Evolutionary conservation across 2,888 invertebrate genomes (phyloP).

Genomic region (Nymphalis c-album): DNA sequence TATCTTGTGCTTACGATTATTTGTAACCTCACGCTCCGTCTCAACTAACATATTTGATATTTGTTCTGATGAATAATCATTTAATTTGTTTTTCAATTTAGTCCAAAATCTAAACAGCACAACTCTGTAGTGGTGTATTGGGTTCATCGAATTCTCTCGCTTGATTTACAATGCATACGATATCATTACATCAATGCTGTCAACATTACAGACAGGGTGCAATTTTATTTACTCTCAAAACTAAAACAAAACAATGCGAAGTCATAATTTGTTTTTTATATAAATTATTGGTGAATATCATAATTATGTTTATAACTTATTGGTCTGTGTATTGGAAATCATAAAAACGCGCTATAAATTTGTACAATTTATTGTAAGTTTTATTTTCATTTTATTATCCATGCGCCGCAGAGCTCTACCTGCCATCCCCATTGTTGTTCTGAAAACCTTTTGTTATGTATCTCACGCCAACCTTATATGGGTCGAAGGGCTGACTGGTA

Average conservation of each 20-base stretch:
- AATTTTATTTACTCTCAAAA: neutral
- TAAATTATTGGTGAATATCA: neutral
- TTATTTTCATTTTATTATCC: slow-evolving; percentile 11
- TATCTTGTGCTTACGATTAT: slow-evolving; percentile 35
- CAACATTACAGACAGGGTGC: neutral
- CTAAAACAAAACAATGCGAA: neutral
- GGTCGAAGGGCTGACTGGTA: slow-evolving; percentile 37
- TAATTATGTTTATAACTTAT: neutral
- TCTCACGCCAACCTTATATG: slow-evolving; percentile 34
- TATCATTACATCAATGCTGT: slow-evolving; percentile 10
- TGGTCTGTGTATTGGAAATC: neutral
- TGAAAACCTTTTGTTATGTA: slow-evolving; percentile 38
- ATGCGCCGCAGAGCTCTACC: slow-evolving; percentile 28
- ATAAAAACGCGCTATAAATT: neutral
- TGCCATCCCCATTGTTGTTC: slow-evolving; percentile 28
- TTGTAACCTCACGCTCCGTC: slow-evolving; percentile 38
- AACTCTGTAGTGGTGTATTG: slow-evolving; percentile 15
- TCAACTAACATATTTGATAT: slow-evolving; percentile 30
- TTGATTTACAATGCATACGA: slow-evolving; percentile 18
- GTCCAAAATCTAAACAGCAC: neutral
- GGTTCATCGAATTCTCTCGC: slow-evolving; percentile 30
- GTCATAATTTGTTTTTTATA: too few relatives aligned
- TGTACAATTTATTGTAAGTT: slow-evolving; percentile 19
- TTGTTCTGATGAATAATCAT: neutral
- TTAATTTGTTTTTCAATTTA: neutral